These are phyloP conservation scores for Apteryx owenii DNA, from an alignment of 2,113 vertebrate genomes.

Conservation along the genomic window DNA sequence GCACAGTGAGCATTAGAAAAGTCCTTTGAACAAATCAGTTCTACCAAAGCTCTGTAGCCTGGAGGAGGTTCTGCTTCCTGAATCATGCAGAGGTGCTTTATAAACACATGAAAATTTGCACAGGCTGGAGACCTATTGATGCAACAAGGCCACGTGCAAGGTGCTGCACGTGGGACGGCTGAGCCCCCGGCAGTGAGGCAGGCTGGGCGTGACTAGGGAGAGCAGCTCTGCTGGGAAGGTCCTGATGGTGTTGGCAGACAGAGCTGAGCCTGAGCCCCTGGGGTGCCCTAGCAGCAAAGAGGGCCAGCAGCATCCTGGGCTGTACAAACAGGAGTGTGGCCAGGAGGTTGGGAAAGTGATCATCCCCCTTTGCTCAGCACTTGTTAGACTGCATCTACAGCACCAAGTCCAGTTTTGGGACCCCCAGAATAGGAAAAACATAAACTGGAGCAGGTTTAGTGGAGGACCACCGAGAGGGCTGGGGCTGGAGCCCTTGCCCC, in stretches of 20 bases:
- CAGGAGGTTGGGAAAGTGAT: neutral
- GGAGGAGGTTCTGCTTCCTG: neutral
- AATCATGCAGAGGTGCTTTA: neutral
- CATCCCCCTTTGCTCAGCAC: neutral
- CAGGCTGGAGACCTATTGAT: neutral
- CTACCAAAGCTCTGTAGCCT: neutral
- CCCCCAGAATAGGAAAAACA: neutral
- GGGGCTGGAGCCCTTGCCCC: neutral
- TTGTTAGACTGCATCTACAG: neutral
- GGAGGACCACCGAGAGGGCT: neutral
- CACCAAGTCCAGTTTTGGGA: neutral
- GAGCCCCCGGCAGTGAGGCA: neutral
- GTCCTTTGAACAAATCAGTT: neutral
- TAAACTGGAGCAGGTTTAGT: neutral
- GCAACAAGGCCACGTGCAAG: neutral
- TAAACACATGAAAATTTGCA: neutral
- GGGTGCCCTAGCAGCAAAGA: neutral
- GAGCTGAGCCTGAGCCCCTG: neutral
- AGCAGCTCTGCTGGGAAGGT: neutral
- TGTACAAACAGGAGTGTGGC: neutral
- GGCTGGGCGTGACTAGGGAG: neutral
- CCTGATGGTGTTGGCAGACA: neutral
- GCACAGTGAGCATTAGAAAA: neutral
- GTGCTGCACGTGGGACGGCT: neutral
- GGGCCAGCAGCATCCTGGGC: fast-evolving